Conservation (phyloP, 2,797 vertebrate species). For the Serranus cabrilla region DNA sequence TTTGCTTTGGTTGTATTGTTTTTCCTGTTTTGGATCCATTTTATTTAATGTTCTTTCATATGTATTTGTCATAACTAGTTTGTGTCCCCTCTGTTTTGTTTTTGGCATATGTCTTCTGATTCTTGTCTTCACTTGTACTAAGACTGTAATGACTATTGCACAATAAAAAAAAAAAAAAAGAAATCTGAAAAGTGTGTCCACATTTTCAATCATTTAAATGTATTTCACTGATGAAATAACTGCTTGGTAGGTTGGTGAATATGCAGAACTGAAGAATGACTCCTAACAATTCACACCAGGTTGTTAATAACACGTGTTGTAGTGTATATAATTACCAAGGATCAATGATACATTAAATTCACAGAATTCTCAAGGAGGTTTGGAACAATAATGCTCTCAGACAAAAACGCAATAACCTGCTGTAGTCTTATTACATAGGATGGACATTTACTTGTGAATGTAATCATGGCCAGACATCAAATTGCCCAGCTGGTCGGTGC, state of each 20-base stretch:
- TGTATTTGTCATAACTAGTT: too few relatives aligned
- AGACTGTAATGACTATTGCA: too few relatives aligned
- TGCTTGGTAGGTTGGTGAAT: not conserved
- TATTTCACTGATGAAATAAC: not conserved
- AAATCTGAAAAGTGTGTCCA: not conserved
- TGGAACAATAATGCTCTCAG: not conserved
- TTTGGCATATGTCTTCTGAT: too few relatives aligned
- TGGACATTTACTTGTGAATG: constrained; percentile 88
- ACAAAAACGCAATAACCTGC: not conserved
- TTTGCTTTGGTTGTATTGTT: too few relatives aligned
- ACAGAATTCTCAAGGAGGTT: not conserved
- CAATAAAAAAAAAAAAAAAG: too few relatives aligned
- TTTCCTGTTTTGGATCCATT: too few relatives aligned
- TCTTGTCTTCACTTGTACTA: too few relatives aligned
- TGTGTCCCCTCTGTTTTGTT: too few relatives aligned
- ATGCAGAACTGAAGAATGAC: not conserved
- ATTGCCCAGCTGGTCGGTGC: constrained; percentile 95
- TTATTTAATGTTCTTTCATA: too few relatives aligned
- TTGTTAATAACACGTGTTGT: not conserved
- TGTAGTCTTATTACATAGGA: not conserved
- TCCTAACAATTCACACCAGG: not conserved
- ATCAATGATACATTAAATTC: not conserved
- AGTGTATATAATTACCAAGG: not conserved
- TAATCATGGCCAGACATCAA: constrained; percentile 95
- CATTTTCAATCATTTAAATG: too few relatives aligned